Base-by-base conservation (phyloP, 2,113 vertebrate species). In the Taxidea taxus region DNA sequence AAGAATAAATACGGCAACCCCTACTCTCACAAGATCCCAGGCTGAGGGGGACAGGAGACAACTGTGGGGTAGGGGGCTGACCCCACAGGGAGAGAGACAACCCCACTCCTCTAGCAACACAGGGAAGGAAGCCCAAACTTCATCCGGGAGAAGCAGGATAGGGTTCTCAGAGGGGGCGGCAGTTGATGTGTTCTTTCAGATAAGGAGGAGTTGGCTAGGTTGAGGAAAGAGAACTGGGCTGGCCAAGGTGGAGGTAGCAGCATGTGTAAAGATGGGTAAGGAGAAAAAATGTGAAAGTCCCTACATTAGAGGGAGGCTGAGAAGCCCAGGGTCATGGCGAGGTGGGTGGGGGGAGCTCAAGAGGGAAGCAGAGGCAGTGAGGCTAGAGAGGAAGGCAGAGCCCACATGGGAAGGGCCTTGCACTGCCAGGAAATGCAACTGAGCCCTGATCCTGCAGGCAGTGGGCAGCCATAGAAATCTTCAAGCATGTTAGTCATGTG, bases 371-470 rank as follows among this genome's bases (percentile, higher is more conserved):
- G 44, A 84, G 70, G 54, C 42, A 51, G 6, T 5, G 8, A 23
- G 9, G 68, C 56, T 74, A 16, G 29, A 37, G 34, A 44, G 0
- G 15, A 56, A 90, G 49, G 58, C 64, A 39, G 13, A 74, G 49
- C 2, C 51, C 3, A 31, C 1, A 2, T 14, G 11, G 49, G 25
- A 54, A 49, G 56, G 12, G 4, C 42, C 47, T 18, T 5, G 15
- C 29, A 20, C 42, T n/a, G 37, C 68, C 6, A 21, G 49, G 21
- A 0, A 1, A 51, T 37, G 7, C 42, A 15, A 1, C 1, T 16
- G 85, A 72, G 47, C 8, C 39, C 62, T 42, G 70, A 49, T 37
- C 77, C 21, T 74, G 62, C 10, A 51, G 44, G 44, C 44, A 42
- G 3, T 3, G 18, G 18, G n/a, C n/a, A 44, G 77, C 39, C 78